Evolutionary conservation across 2,888 invertebrate species (phyloP).

Genomic region (Trachelus tabidus): DNA sequence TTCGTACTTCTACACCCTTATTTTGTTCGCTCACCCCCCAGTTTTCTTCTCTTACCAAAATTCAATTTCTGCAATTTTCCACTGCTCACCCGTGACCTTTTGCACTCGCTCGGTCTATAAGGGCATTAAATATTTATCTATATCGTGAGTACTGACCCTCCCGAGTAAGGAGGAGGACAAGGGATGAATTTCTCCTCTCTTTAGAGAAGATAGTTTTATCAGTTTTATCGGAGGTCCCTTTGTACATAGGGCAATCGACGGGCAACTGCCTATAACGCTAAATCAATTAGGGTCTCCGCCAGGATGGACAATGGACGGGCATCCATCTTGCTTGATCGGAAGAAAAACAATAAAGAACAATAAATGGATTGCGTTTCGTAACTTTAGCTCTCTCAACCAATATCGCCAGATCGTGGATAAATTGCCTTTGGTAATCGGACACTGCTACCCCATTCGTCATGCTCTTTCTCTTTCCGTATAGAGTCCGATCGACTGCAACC

Average conservation of each 20-base stretch:
- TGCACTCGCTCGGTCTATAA: not conserved
- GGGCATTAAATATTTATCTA: not conserved
- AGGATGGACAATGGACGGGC: conserved; percentile 14
- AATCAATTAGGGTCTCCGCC: conserved; percentile 17
- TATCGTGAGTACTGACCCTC: not conserved
- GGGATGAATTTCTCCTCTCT: not conserved
- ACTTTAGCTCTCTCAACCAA: conserved; percentile 18
- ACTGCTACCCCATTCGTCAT: not conserved
- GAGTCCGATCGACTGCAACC: not conserved
- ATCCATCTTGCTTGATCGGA: conserved; percentile 12
- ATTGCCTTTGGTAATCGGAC: conserved; percentile 8
- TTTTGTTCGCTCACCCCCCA: not conserved
- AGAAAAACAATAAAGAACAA: conserved; percentile 22
- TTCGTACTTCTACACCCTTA: not conserved
- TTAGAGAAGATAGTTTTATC: not conserved
- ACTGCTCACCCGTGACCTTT: not conserved
- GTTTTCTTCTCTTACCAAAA: not conserved
- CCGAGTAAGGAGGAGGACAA: not conserved
- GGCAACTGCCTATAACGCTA: conserved; percentile 9
- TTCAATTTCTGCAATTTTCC: not conserved
- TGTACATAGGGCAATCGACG: not conserved
- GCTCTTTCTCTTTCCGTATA: not conserved
- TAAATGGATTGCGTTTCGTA: conserved; percentile 21
- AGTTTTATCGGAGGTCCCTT: not conserved
- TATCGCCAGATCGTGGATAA: conserved; percentile 18